A percentile compares a stretch with the other conserved stretches of the same genome.
Evolutionary conservation across 2,888 invertebrate genomes (phyloP).

Genomic region (Ferrisia virgata): DNA sequence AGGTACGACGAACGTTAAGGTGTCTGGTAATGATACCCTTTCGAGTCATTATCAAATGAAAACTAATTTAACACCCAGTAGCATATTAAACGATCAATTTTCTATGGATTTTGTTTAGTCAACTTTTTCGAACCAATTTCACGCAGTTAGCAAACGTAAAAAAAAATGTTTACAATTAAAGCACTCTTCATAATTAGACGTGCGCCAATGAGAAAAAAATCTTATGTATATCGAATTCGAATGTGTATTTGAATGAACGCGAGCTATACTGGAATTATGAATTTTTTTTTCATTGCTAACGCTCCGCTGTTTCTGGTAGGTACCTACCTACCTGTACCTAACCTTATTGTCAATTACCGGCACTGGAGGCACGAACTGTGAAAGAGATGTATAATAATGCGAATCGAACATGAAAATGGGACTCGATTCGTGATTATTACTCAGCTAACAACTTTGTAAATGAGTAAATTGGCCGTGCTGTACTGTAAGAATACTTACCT

Average conservation of each 20-base stretch:
- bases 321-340: no score
- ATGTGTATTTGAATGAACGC: neutral
- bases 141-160: neutral
- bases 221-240: neutral
- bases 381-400: conserved; percentile 30
- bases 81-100: conserved; percentile 16
- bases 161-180: neutral
- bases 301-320: neutral
- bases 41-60: conserved; percentile 27
- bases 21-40: conserved; percentile 8
- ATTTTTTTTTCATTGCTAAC: neutral
- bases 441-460: neutral
- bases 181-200: neutral
- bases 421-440: conserved; percentile 5
- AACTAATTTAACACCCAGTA: neutral
- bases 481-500: neutral
- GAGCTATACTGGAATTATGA: conserved; percentile 3
- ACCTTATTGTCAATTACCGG: neutral
- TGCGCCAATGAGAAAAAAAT: neutral
- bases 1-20: neutral
- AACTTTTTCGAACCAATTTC: neutral
- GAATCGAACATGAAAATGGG: conserved; percentile 3
- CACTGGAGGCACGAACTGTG: conserved; percentile 1
- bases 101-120: neutral
- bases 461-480: neutral